Percentiles rank a stretch among this genome's conserved stretches.
phyloP scores from a whole-genome alignment of 1,140 invertebrate species.

The Zophobas atratus region DNA sequence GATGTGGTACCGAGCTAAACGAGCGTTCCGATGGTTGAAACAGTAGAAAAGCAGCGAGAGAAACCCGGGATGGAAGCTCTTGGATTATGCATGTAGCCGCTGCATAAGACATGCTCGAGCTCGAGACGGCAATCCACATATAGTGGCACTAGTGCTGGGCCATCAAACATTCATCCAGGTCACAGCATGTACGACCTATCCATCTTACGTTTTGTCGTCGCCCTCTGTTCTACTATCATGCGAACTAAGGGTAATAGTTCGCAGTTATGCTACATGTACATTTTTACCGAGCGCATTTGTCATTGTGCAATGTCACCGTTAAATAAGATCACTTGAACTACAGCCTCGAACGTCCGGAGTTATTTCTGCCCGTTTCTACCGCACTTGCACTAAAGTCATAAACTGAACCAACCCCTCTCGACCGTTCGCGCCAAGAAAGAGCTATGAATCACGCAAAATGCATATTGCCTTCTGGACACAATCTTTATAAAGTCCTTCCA shows the following conservation, averaged over 20 bases:
- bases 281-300: slow-evolving; percentile 38
- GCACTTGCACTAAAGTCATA: slow-evolving; percentile 38
- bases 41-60: slow-evolving; percentile 30
- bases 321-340: slow-evolving; percentile 16
- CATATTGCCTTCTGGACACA: slow-evolving; percentile 42
- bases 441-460: slow-evolving; percentile 39
- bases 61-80: slow-evolving; percentile 37
- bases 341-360: slow-evolving; percentile 9
- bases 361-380: slow-evolving; percentile 22
- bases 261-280: slow-evolving; percentile 41
- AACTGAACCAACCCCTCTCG: slow-evolving; percentile 39
- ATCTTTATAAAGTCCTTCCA: slow-evolving; percentile 19
- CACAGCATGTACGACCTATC: slow-evolving; percentile 52
- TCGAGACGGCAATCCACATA: slow-evolving; percentile 55
- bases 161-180: slow-evolving; percentile 56
- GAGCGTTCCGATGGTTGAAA: slow-evolving; percentile 14
- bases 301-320: slow-evolving; percentile 25
- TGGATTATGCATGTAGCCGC: slow-evolving; percentile 54
- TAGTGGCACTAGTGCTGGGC: slow-evolving; percentile 47
- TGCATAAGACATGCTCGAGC: slow-evolving; percentile 52
- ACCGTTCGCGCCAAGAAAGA: slow-evolving; percentile 35
- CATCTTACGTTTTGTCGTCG: slow-evolving; percentile 55
- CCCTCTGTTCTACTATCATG: slow-evolving; percentile 48
- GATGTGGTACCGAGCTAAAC: slow-evolving; percentile 7
- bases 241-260: slow-evolving; percentile 42